Base-by-base conservation (phyloP, 2,888 invertebrate genomes). In the Eupithecia inturbata region DNA sequence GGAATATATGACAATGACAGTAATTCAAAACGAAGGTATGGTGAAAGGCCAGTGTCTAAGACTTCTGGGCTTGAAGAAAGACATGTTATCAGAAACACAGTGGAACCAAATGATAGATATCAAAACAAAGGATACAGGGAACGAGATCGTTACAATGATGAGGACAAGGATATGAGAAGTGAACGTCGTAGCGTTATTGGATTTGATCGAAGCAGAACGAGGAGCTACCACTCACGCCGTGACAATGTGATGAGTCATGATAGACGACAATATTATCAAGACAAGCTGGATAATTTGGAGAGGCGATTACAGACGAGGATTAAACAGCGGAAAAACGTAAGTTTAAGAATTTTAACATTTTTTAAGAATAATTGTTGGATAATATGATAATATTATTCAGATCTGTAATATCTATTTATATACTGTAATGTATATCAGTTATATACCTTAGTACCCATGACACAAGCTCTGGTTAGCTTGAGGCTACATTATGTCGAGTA, bases 261-360 rank as follows among this genome's bases (percentile, higher is more conserved):
- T 28, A 86, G 91, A 81, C 86, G 87, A 72, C 88, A 86, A 70
- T 92, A 84, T 80, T 92, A 92, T 75, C 89, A 91, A 75, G 86
- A 89, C 1, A 92, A 89, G 82, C 80, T 92, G 5, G 86, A 89
- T 39, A 87, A 84, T 71, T 82, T 93, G 14, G 85, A 88, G 69
- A 85, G 82, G 60, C 88, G 83, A 77, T 76, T 89, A 12, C 83
- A 70, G 12, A 68, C 70, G 68, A 81, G 82, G 5, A 81, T 67
- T 19, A 82, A 80, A 73, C 82, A 74, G 33, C 82, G 79, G 7
- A 85, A 81, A 73, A 76, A 81, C 3, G 87, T 87, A 80, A 82
- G 85, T 81, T 3, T 53, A 22, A 49, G 3, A 5, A 6, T 16
- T 9, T 36, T 53, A 22, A 49, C 10, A 5, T 19, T 16, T 9